phyloP scores from a whole-genome alignment of 1,140 invertebrate genomes.

The Apis cerana region DNA sequence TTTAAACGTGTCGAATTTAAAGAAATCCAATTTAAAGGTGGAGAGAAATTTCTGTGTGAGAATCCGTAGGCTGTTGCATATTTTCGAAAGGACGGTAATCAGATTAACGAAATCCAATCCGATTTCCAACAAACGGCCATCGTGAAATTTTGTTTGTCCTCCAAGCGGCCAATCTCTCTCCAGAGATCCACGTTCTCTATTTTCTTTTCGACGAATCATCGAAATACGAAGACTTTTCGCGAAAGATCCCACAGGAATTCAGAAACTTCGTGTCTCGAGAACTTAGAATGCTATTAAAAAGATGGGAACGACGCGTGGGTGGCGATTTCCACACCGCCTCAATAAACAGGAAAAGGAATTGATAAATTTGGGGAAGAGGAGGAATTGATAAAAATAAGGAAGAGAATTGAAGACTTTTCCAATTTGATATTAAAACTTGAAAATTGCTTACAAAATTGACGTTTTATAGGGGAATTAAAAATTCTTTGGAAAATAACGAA shows the following conservation, averaged over 20 bases:
- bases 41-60: background rate
- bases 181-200: background rate
- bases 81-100: background rate
- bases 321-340: background rate
- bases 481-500: too few relatives aligned
- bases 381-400: too few relatives aligned
- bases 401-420: background rate
- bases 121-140: background rate
- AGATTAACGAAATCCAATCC: background rate
- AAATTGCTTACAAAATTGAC: background rate
- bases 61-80: background rate
- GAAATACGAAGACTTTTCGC: background rate
- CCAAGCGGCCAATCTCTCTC: background rate
- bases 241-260: background rate
- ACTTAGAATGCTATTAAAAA: background rate
- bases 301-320: too few relatives aligned
- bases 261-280: background rate
- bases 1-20: background rate
- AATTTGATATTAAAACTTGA: background rate
- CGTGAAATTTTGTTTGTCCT: constrained; percentile 2
- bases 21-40: background rate
- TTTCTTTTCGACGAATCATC: constrained; percentile 3
- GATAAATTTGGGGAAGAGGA: too few relatives aligned
- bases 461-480: too few relatives aligned
- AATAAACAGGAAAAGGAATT: too few relatives aligned